phyloP scores from a whole-genome alignment of 2,888 invertebrate species.

The Sisyra terminalis region DNA sequence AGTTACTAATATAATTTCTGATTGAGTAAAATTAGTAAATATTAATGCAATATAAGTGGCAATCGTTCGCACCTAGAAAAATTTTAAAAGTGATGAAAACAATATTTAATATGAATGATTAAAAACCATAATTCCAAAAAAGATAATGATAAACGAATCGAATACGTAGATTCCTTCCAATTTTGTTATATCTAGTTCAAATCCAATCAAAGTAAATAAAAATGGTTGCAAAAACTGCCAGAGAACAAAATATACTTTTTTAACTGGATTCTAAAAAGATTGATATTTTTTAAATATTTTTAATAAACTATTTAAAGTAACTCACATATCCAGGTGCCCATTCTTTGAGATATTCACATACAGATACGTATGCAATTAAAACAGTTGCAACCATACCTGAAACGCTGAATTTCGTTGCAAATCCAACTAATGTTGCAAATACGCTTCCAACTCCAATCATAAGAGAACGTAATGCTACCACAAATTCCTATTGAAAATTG shows the following conservation, averaged over 20 bases:
- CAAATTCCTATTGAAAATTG: conserved; percentile 22
- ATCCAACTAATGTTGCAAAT: conserved; percentile 44
- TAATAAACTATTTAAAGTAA: too few relatives aligned
- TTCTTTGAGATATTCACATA: conserved; percentile 28
- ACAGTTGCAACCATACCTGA: conserved; percentile 36
- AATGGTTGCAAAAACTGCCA: conserved; percentile 64
- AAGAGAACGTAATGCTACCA: conserved; percentile 30
- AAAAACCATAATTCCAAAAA: too few relatives aligned
- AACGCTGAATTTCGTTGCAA: conserved; percentile 38
- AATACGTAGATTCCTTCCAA: conserved; percentile 21
- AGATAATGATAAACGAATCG: too few relatives aligned
- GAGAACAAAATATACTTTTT: conserved; percentile 34
- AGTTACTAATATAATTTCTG: too few relatives aligned
- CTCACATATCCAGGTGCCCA: conserved; percentile 14
- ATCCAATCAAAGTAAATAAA: conserved; percentile 60
- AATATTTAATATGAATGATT: too few relatives aligned
- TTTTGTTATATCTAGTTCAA: conserved; percentile 45
- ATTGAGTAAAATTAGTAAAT: too few relatives aligned
- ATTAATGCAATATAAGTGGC: too few relatives aligned
- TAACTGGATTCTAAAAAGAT: conserved; percentile 30
- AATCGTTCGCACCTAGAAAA: too few relatives aligned
- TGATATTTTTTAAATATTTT: too few relatives aligned
- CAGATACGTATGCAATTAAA: conserved; percentile 35
- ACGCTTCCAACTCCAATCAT: conserved; percentile 42
- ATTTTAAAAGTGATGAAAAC: too few relatives aligned